Percentiles rank a stretch among this genome's conserved stretches.
phyloP scores from a whole-genome alignment of 2,113 vertebrate genomes.

The Neodontobutis hainanensis region DNA sequence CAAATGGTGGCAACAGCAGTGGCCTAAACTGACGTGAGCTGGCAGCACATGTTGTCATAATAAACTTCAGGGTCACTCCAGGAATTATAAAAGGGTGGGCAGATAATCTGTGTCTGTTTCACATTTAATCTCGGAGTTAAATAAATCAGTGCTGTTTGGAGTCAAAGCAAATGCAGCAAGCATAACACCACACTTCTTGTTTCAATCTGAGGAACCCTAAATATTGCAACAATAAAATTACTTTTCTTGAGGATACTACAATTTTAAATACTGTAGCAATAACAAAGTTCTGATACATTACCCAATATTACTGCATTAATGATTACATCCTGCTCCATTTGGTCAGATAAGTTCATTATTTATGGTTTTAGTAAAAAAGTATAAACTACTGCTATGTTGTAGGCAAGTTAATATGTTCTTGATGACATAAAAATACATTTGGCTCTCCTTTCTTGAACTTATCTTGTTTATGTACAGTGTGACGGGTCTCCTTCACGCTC shows the following conservation, averaged over 20 bases:
- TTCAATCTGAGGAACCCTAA: too few relatives aligned
- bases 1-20: background rate
- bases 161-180: slow-evolving; percentile 18
- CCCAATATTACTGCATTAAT: too few relatives aligned
- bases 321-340: too few relatives aligned
- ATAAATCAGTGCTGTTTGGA: slow-evolving; percentile 51
- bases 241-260: too few relatives aligned
- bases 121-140: slow-evolving; percentile 54
- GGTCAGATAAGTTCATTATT: too few relatives aligned
- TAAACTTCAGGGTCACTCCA: slow-evolving; percentile 33
- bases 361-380: too few relatives aligned
- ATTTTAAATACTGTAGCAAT: too few relatives aligned
- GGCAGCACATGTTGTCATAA: slow-evolving; percentile 14
- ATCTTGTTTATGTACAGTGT: slow-evolving; percentile 2
- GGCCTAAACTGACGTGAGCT: background rate
- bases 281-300: too few relatives aligned
- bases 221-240: too few relatives aligned
- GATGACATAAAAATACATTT: background rate
- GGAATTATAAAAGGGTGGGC: slow-evolving; percentile 50
- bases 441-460: background rate
- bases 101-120: slow-evolving; percentile 72
- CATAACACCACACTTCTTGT: background rate
- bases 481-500: slow-evolving; percentile 41
- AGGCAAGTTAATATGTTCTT: background rate
- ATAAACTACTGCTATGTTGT: too few relatives aligned